These are phyloP conservation scores for Leptosomus discolor DNA, from an alignment of 2,113 vertebrate genomes.

Conservation along the genomic window DNA sequence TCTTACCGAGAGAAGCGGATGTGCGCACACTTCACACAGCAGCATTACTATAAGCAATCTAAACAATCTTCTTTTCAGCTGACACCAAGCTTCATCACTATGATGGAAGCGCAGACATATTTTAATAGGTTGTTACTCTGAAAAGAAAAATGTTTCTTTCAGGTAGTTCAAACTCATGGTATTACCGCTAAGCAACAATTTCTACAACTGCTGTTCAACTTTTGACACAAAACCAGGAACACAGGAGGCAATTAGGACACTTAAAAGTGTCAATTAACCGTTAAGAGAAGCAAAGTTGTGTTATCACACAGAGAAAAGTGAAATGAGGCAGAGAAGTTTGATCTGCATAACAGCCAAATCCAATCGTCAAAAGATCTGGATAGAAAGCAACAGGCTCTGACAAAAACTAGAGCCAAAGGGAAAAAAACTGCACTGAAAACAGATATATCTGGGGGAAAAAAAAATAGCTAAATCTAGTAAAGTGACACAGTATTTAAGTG, in stretches of 20 bases:
- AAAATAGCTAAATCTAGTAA: neutral
- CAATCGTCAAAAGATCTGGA: neutral
- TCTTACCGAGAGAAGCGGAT: neutral
- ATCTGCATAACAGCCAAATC: neutral
- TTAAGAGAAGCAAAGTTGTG: neutral
- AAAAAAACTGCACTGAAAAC: neutral
- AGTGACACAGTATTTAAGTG: neutral
- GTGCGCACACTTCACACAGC: neutral
- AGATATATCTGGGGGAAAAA: rapidly evolving
- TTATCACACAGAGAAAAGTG: neutral
- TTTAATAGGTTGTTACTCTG: neutral
- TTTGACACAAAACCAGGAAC: neutral
- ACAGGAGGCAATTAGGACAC: neutral
- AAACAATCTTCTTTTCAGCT: neutral
- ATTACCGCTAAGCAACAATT: neutral
- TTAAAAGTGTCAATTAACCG: neutral
- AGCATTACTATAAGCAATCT: neutral
- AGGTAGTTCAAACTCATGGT: neutral
- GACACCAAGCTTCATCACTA: neutral
- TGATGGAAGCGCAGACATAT: neutral
- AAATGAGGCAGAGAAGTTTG: neutral
- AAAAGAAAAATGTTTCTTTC: neutral
- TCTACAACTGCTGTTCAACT: neutral
- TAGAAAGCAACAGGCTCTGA: neutral
- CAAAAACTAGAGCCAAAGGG: neutral